Base-by-base conservation (phyloP, 2,888 invertebrate genomes). In the Agrotis segetum region DNA sequence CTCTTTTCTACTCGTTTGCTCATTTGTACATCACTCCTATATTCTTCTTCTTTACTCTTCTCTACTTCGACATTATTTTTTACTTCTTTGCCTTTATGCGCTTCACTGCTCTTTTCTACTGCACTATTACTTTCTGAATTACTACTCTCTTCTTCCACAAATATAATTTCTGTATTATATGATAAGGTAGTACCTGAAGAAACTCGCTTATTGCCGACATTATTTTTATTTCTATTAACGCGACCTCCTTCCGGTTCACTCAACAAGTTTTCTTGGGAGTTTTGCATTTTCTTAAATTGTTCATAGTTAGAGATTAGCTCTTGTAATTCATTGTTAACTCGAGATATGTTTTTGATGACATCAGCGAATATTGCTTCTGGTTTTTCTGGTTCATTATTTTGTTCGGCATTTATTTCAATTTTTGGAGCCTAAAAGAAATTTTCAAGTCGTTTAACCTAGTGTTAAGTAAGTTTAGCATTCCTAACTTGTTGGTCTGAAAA, bases 261-360 rank as follows among this genome's bases (percentile, higher is more conserved):
- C n/a, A 55, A 21, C 0, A 87, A 40, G 16, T 75, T 82, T 29
- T 88, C 90, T 52, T 88, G 74, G 0, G 88, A 88, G 70, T 85
- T 84, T 61, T 91, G 91, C 52, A 89, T 79, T 52, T 88, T 89
- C 70, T 93, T 88, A 11, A 93, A 75, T 47, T 89, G 85, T 77
- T 93, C 87, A 74, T 94, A 94, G 58, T 92, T 92, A 7, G 81
- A 81, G 60, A 95, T 90, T 50, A 95, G 80, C 7, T 92, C 89
- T 77, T 92, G 88, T 50, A 95, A 74, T 21, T 90, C 88, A 61
- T 85, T 87, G 77, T 93, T 94, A 24, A 92, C 92, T 50, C 88
- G 75, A 1, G 94, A 88, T 80, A 94, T 93, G 69, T 95, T 94
- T 74, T 85, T 89, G n/a, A 93, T 87, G 29, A 93, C 89, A 55